Base-by-base conservation (phyloP, 2,797 vertebrate genomes). In the Cuculus canorus region DNA sequence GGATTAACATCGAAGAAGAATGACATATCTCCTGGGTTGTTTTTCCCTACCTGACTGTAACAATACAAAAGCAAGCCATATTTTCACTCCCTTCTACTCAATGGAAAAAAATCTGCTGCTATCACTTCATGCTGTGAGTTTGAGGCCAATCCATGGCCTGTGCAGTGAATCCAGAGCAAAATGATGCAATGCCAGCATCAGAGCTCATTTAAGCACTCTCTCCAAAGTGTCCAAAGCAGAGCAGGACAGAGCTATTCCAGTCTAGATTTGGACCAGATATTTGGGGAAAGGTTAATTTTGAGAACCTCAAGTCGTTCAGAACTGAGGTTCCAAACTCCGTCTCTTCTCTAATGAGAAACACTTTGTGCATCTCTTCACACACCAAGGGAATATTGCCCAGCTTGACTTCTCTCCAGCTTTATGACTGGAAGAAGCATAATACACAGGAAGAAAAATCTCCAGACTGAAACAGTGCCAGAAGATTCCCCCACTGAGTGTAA, bases 381-480 rank as follows among this genome's bases (percentile, higher is more conserved):
- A 77, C n/a, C 14, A 82, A 70, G 64, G 73, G 73, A 92, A 68
- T 84, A 92, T 86, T 82, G 80, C 78, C 83, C 75, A 80, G 73
- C 60, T 82, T 94, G 94, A 96, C 87, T 75, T 92, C 85, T 71
- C 81, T 95, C 83, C 78, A 90, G 59, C 37, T 88, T 90, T 33
- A 78, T 85, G 91, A 93, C 60, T 95, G 90, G 83, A 94, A 96
- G 85, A 88, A 90, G 64, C 21, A 32, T 48, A 64, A 90, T 61
- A 88, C 45, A 86, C 21, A 71, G 81, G 88, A 92, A 95, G 78
- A n/a, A 90, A 94, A 93, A 90, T 68, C 92, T 96, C 83, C 86
- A 88, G 61, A 65, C 73, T 81, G 64, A 94, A 90, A 75, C 68
- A 68, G 53, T 87, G 91, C 90, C 91, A 93, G 81, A 78, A 94